A percentile compares a stretch with the other conserved stretches of the same genome.
phyloP scores from a whole-genome alignment of 30 jellyfish, hydroid and myxozoan species.

The Hydractinia echinata region DNA sequence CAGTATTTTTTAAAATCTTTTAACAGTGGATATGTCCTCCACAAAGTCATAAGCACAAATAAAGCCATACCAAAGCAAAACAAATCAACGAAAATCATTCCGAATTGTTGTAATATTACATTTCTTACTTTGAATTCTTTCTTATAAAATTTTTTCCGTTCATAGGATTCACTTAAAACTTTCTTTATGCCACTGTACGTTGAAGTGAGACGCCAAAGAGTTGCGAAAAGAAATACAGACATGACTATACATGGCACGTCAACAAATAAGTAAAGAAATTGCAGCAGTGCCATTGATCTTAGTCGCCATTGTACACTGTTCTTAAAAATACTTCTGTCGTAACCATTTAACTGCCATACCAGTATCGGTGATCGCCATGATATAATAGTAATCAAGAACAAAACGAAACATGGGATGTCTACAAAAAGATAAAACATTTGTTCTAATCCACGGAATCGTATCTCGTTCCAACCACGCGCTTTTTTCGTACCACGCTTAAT shows the following conservation, averaged over 20 bases:
- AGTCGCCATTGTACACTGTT: constrained; percentile 34
- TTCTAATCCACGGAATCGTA: constrained; percentile 40
- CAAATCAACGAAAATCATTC: constrained; percentile 60
- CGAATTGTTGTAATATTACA: constrained; percentile 35
- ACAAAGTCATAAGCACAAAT: constrained; percentile 40
- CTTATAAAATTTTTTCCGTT: not conserved
- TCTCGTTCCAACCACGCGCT: constrained; percentile 31
- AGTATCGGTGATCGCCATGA: constrained; percentile 77
- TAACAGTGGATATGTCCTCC: constrained; percentile 76
- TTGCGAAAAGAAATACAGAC: constrained; percentile 37
- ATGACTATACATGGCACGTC: constrained; percentile 70
- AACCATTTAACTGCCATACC: constrained; percentile 21
- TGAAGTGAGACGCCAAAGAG: constrained; percentile 54
- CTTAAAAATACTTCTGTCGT: not conserved
- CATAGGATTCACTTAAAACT: constrained; percentile 7
- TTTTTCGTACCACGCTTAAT: not conserved
- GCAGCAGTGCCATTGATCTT: constrained; percentile 31
- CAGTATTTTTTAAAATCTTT: constrained; percentile 37
- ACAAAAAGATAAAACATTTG: constrained; percentile 47
- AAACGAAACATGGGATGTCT: constrained; percentile 74
- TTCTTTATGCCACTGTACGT: constrained; percentile 23
- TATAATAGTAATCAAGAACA: constrained; percentile 27
- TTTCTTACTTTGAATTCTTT: constrained; percentile 46
- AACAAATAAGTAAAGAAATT: constrained; percentile 49
- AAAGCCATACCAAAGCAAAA: constrained; percentile 47